Evolutionary conservation across 2,797 vertebrate species (phyloP).

Genomic region (Phalanger gymnotis): DNA sequence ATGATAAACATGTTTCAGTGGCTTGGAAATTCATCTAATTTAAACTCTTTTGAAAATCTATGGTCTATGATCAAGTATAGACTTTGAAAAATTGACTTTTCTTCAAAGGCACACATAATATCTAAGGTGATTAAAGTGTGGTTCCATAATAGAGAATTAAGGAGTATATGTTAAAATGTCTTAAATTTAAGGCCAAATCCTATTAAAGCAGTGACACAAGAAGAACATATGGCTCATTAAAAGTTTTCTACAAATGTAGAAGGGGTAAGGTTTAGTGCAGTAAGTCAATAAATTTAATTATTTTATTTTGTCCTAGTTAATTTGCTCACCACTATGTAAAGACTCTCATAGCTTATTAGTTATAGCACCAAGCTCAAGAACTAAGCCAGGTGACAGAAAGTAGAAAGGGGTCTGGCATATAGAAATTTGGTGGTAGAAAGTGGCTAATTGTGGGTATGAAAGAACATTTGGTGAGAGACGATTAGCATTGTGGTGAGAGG

Average conservation of each 20-base stretch:
- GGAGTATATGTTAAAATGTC: not conserved
- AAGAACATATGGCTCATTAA: too few species aligned
- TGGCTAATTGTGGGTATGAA: not conserved
- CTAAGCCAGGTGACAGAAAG: not conserved
- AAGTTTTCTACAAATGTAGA: not conserved
- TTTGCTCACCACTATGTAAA: not conserved
- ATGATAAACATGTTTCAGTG: not conserved
- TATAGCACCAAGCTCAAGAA: not conserved
- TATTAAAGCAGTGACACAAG: too few species aligned
- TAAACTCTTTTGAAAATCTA: not conserved
- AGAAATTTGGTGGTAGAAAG: not conserved
- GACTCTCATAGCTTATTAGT: not conserved
- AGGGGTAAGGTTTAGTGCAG: not conserved
- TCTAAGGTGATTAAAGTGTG: too few species aligned
- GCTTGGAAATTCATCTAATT: not conserved
- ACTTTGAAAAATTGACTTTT: not conserved
- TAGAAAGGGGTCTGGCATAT: not conserved
- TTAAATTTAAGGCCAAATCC: too few species aligned
- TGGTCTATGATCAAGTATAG: not conserved
- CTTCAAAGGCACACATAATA: not conserved
- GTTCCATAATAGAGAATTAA: not conserved
- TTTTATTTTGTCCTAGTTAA: not conserved
- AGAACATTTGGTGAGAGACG: not conserved
- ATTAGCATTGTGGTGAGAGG: not conserved
- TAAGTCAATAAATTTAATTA: not conserved